Percentiles rank a stretch among this genome's conserved stretches.
These are phyloP conservation scores for Perognathus longimembris DNA, from an alignment of 2,113 vertebrate genomes.

Conservation along the genomic window DNA sequence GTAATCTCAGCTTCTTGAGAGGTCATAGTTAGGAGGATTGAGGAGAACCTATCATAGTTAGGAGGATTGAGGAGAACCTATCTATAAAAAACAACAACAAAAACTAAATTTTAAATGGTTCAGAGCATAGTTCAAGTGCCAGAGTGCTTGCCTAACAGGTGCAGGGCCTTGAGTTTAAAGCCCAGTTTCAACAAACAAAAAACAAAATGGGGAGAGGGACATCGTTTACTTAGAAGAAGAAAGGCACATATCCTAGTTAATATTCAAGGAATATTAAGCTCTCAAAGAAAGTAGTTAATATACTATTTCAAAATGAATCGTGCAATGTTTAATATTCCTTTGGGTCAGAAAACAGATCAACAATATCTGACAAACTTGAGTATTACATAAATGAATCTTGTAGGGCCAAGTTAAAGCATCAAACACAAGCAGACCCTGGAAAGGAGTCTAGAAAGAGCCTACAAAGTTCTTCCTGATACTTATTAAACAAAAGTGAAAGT, in stretches of 20 bases:
- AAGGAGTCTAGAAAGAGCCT: neutral
- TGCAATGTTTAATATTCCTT: neutral
- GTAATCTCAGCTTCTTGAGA: too few species aligned
- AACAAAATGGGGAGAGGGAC: neutral
- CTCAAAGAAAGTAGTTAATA: conserved; percentile 44
- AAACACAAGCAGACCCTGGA: neutral
- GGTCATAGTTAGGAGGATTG: too few species aligned
- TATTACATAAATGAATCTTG: conserved; percentile 40
- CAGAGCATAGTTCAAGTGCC: too few species aligned
- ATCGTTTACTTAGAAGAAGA: conserved; percentile 33
- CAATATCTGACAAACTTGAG: conserved; percentile 40
- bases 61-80: too few species aligned
- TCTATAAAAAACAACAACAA: too few species aligned
- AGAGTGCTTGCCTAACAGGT: too few species aligned
- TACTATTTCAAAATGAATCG: conserved; percentile 46
- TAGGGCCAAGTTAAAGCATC: neutral
- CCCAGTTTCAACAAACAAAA: too few species aligned
- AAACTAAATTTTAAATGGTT: too few species aligned
- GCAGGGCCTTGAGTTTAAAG: too few species aligned
- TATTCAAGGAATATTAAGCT: conserved; percentile 53
- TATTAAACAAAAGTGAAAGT: conserved; percentile 76
- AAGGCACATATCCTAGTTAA: conserved; percentile 55
- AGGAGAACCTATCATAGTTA: too few species aligned
- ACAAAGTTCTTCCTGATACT: conserved; percentile 17
- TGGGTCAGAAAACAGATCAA: conserved; percentile 54